Conservation (phyloP, 2,888 invertebrate species). For the Palloptera scutellata region DNA sequence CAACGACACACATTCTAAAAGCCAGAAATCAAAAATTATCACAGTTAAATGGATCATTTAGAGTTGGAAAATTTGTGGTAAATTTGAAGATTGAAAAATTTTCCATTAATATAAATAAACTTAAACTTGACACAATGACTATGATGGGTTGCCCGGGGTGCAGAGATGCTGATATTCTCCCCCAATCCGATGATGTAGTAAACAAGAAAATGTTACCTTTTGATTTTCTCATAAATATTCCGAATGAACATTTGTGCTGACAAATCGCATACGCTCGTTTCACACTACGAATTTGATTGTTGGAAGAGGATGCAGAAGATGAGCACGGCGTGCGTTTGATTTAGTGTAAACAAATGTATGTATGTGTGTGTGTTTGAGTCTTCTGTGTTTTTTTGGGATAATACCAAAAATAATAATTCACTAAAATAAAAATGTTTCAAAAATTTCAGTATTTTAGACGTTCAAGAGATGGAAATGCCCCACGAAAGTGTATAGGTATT, state of each 20-base stretch:
- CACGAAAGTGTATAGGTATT: conserved; percentile 7
- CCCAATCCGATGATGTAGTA: not conserved
- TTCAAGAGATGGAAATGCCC: not conserved
- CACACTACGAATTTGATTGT: not conserved
- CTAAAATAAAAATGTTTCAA: not conserved
- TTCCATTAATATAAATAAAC: conserved; percentile 16
- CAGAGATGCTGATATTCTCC: not conserved
- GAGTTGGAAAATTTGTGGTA: not conserved
- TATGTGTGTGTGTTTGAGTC: not conserved
- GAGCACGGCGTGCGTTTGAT: conserved; percentile 14
- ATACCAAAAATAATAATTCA: not conserved
- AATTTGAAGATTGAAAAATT: conserved; percentile 1
- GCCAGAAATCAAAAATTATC: not conserved
- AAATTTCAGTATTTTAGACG: not conserved
- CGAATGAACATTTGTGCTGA: conserved; percentile 15
- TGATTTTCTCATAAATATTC: conserved; percentile 6
- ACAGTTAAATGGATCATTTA: not conserved
- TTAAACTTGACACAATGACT: conserved; percentile 13
- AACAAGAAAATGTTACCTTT: conserved; percentile 2
- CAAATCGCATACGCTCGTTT: conserved; percentile 23
- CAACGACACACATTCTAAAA: not conserved
- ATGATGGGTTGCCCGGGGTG: not conserved
- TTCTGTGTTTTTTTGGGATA: not conserved
- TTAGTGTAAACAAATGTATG: not conserved
- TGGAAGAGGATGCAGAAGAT: conserved; percentile 7